Evolutionary conservation across 2,113 vertebrate genomes (phyloP), one percentile per base, ranked within the genome.

Genomic region (Clupea harengus): DNA sequence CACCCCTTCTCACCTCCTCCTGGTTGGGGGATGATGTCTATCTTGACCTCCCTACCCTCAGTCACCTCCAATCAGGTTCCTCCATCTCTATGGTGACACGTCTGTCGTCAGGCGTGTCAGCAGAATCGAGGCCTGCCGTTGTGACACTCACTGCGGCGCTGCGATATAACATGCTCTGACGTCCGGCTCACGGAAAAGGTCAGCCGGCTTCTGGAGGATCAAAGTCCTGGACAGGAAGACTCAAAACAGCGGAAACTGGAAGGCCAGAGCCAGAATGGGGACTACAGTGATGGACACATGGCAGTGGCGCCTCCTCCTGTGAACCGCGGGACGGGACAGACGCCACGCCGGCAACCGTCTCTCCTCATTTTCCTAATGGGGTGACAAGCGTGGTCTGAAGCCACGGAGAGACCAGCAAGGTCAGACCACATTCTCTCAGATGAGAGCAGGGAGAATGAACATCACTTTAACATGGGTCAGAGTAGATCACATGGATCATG

Each of bases 151-250:
- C 72, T 17, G 10, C n/a, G 1, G 82, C 88, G 84, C 84, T 28
- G 83, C 87, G 87, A 88, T 82, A 84, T 87, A 88, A 87, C 83
- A 72, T 47, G 86, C 17, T 81, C 57, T 39, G 87, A 90, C 89
- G 88, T 52, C 84, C 84, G 46, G 81, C 86, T 87, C 81, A 84
- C 49, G 86, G 86, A 86, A 89, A 90, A 90, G 89, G 89, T 90
- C 86, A 87, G 13, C 84, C 87, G 87, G 89, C 81, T 87, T 86
- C 83, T 88, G 87, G 86, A 50, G 67, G 82, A 87, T 90, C 87
- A 88, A 88, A 90, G 85, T 72, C 45, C 84, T 86, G 64, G 86
- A 86, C 87, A 84, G 87, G 80, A 78, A 17, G 72, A 78, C 86
- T 87, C 82, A 84, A 84, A 90, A 84, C 89, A 88, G 46, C 81